Conservation (phyloP, 2,113 vertebrate genomes). For the Tringa solitaria region DNA sequence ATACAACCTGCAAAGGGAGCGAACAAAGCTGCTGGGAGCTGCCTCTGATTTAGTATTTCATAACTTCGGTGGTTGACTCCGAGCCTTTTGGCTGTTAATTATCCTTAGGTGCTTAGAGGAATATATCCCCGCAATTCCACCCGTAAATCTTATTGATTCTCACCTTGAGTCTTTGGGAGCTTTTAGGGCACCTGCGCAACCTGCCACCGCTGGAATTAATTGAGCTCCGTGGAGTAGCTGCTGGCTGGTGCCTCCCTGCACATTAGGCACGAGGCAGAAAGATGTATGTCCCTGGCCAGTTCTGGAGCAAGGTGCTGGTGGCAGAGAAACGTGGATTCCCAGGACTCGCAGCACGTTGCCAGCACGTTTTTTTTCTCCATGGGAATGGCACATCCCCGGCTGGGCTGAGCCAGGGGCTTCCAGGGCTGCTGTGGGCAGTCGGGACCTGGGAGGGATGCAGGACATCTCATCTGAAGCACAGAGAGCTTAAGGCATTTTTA, state of each 20-base stretch:
- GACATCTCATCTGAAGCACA: rapidly evolving
- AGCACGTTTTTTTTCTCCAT: rapidly evolving
- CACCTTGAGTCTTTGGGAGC: constrained; percentile 16
- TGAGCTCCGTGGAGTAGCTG: not conserved
- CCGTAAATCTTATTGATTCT: constrained; percentile 40
- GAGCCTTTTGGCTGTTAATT: constrained; percentile 54
- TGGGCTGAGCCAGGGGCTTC: not conserved
- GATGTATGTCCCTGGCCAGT: not conserved
- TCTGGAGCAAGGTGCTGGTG: not conserved
- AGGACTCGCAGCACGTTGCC: not conserved
- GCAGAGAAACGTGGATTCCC: not conserved
- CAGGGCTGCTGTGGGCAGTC: rapidly evolving
- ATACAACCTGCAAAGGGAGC: not conserved
- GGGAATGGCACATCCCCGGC: not conserved
- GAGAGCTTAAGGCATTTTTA: not conserved
- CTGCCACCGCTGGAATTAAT: constrained; percentile 5
- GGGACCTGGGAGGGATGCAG: not conserved
- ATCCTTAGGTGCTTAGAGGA: constrained; percentile 5
- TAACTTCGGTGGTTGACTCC: not conserved
- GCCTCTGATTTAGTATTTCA: constrained; percentile 48
- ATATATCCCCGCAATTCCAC: constrained; percentile 23
- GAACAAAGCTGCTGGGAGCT: not conserved
- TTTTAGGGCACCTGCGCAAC: constrained; percentile 15
- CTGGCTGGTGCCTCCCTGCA: not conserved
- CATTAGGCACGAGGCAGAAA: not conserved